These are phyloP conservation scores for Trichopria drosophilae DNA, from an alignment of 2,888 invertebrate genomes.

Conservation along the genomic window DNA sequence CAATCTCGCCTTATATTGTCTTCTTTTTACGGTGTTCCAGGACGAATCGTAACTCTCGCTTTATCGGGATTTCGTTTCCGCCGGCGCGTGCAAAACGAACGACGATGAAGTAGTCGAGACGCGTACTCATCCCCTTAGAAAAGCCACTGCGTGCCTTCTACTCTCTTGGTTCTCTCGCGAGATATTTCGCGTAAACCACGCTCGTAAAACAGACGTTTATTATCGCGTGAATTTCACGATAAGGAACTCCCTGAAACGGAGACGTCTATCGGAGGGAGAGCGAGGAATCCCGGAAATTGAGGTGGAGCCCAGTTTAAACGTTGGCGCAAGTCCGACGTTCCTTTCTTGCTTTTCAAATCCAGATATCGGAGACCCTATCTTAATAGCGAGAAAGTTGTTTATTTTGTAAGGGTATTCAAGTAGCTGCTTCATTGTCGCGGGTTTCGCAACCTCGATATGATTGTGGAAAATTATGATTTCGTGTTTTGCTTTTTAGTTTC, in stretches of 20 bases:
- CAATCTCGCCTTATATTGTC: slow-evolving; percentile 35
- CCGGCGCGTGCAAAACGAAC: slow-evolving; percentile 44
- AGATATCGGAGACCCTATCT: no score
- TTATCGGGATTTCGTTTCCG: slow-evolving; percentile 48
- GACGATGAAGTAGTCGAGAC: slow-evolving; percentile 23
- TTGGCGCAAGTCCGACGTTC: no score
- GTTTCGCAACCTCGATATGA: no score
- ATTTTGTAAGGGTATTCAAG: no score
- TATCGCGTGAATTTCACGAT: slow-evolving; percentile 44
- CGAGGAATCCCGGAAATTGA: slow-evolving; percentile 7
- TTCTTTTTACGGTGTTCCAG: slow-evolving; percentile 27
- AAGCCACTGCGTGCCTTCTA: slow-evolving; percentile 8
- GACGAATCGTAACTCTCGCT: slow-evolving; percentile 44
- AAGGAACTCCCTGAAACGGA: slow-evolving; percentile 21
- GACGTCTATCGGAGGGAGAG: background rate
- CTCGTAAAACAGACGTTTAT: slow-evolving; percentile 49
- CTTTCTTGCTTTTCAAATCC: no score
- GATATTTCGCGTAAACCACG: slow-evolving; percentile 28
- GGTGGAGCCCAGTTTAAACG: slow-evolving; percentile 4
- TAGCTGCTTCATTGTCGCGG: no score
- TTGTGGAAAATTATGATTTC: no score
- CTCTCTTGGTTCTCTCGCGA: slow-evolving; percentile 20
- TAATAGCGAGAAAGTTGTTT: no score
- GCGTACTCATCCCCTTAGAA: no score
- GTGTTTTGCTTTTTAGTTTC: no score